These are phyloP conservation scores for Limanda limanda DNA, from an alignment of 2,113 vertebrate species.

Conservation along the genomic window DNA sequence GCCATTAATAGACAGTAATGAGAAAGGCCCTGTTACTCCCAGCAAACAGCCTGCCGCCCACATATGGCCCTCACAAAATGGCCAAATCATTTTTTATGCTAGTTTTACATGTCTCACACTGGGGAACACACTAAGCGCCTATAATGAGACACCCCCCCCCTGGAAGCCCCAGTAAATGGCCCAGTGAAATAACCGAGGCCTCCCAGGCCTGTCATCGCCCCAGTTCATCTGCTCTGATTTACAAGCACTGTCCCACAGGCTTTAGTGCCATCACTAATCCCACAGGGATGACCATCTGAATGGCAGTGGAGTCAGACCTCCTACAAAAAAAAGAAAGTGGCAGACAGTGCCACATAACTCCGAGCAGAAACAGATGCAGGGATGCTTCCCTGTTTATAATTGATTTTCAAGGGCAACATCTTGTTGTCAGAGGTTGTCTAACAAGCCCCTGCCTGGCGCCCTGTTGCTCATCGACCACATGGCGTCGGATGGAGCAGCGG, in stretches of 20 bases:
- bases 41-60: conserved; percentile 24
- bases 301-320: conserved; percentile 56
- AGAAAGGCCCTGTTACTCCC: conserved; percentile 35
- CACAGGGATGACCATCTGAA: conserved; percentile 69
- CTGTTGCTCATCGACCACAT: conserved; percentile 69
- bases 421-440: conserved; percentile 83
- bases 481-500: conserved; percentile 49
- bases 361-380: conserved; percentile 82
- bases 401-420: conserved; percentile 84
- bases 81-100: conserved; percentile 63
- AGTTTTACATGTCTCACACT: conserved; percentile 59
- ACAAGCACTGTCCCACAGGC: conserved; percentile 73
- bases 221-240: conserved; percentile 79
- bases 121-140: conserved; percentile 42
- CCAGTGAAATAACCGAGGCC: conserved; percentile 70
- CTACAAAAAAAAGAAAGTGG: conserved; percentile 43
- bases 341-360: conserved; percentile 71
- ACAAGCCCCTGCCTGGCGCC: conserved; percentile 80
- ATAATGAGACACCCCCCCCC: conserved; percentile 54
- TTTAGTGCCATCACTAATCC: conserved; percentile 79
- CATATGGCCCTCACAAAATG: conserved; percentile 43
- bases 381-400: conserved; percentile 78
- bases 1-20: conserved; percentile 67
- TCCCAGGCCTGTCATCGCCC: conserved; percentile 77
- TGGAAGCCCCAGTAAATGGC: conserved; percentile 74